Evolutionary conservation across 2,888 invertebrate species (phyloP).

Genomic region (Drosophila cognata): DNA sequence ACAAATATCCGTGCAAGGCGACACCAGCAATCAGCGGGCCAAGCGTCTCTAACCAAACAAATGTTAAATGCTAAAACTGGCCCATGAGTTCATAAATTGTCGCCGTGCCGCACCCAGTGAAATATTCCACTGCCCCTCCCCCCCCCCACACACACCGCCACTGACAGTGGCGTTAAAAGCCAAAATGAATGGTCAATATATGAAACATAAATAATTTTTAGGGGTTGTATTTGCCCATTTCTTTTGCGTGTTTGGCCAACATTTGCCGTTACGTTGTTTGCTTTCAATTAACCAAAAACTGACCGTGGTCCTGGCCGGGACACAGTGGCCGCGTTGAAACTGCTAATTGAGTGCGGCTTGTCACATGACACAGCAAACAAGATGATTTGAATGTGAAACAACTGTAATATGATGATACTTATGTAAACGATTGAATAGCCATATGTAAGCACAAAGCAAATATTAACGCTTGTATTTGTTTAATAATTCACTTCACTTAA

Average conservation of each 20-base stretch:
- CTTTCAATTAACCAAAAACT: conserved; percentile 80
- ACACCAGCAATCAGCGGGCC: conserved; percentile 71
- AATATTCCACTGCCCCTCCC: background rate
- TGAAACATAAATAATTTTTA: conserved; percentile 77
- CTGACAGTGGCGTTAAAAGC: conserved; percentile 68
- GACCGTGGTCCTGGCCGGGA: conserved; percentile 43
- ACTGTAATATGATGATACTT: conserved; percentile 35
- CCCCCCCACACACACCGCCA: background rate
- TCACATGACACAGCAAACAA: conserved; percentile 52
- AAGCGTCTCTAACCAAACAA: conserved; percentile 64
- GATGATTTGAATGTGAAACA: conserved; percentile 42
- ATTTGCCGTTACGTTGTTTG: conserved; percentile 72
- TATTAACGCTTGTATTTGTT: background rate
- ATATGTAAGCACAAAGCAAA: background rate
- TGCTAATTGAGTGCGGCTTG: conserved; percentile 67
- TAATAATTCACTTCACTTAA: background rate
- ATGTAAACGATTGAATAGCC: conserved; percentile 38
- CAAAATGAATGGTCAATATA: conserved; percentile 80
- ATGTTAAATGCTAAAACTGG: conserved; percentile 72
- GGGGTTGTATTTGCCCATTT: conserved; percentile 65
- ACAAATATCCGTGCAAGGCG: conserved; percentile 79
- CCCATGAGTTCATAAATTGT: conserved; percentile 73
- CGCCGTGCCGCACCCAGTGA: conserved; percentile 63
- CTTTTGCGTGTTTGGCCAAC: conserved; percentile 74
- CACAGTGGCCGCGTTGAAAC: conserved; percentile 19